Conservation (phyloP, 2,797 vertebrate species). For the Eulemur rubriventer region DNA sequence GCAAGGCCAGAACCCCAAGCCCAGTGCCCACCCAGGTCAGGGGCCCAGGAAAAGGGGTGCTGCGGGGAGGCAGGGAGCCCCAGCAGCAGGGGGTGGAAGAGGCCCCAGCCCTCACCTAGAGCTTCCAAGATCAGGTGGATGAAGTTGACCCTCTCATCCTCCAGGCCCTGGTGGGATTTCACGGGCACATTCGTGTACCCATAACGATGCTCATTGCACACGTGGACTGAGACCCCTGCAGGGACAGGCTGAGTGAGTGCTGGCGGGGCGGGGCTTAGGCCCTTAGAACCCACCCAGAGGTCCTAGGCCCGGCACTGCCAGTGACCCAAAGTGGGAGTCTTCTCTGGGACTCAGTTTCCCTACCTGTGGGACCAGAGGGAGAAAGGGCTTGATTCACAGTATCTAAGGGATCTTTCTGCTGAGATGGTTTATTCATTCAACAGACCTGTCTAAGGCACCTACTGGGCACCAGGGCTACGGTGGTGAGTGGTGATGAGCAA, state of each 20-base stretch:
- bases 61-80: not conserved
- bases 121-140: conserved; percentile 94
- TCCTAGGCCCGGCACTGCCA: not conserved
- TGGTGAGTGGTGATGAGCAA: not conserved
- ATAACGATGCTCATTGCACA: conserved; percentile 94
- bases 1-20: not conserved
- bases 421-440: not conserved
- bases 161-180: conserved; percentile 92
- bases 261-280: accelerated
- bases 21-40: not conserved
- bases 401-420: not conserved
- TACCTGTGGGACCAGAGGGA: not conserved
- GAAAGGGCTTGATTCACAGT: not conserved
- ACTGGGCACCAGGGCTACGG: not conserved
- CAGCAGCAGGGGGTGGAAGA: accelerated
- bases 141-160: conserved; percentile 94
- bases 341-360: not conserved
- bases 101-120: conserved; percentile 84
- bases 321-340: not conserved
- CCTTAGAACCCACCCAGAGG: not conserved
- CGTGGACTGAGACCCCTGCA: conserved; percentile 90
- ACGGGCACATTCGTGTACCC: conserved; percentile 95
- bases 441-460: not conserved
- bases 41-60: not conserved
- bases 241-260: not conserved